Percentiles rank a stretch among this genome's conserved stretches.
Conservation (phyloP, 2,113 vertebrate species). For the Ia io region DNA sequence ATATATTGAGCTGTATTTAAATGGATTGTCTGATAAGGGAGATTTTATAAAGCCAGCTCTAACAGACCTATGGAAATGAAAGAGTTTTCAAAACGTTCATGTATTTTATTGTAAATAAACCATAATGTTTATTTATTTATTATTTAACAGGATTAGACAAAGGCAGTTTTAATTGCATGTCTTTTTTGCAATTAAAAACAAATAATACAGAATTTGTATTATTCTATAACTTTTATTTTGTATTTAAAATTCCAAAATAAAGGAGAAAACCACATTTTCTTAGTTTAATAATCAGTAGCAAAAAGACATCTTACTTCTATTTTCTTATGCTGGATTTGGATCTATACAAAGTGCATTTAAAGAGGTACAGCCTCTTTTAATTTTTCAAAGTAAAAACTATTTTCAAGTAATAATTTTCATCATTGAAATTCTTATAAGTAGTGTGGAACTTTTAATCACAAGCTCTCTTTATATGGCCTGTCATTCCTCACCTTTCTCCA, state of each 20-base stretch:
- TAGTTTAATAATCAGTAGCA: not conserved
- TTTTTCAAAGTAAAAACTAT: not conserved
- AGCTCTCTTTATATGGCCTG: not conserved
- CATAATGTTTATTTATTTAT: not conserved
- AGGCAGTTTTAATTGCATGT: no score
- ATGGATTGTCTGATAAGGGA: constrained; percentile 57
- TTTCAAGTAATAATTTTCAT: constrained; percentile 7
- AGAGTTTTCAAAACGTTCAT: constrained; percentile 46
- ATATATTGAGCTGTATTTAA: constrained; percentile 59
- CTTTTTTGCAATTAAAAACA: constrained; percentile 16
- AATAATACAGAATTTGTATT: constrained; percentile 50
- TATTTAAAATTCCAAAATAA: constrained; percentile 55
- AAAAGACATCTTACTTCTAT: not conserved
- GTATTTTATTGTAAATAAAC: constrained; percentile 47
- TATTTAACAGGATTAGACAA: no score
- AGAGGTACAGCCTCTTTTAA: not conserved
- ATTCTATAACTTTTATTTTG: constrained; percentile 24
- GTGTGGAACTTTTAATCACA: not conserved
- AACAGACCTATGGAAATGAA: constrained; percentile 64
- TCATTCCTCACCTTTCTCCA: not conserved
- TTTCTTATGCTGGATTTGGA: not conserved
- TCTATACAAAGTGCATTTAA: not conserved
- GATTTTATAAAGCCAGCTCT: constrained; percentile 61
- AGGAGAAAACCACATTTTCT: not conserved
- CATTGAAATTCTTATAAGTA: not conserved